A percentile compares a stretch with the other conserved stretches of the same genome.
Conservation (phyloP, 1,140 invertebrate genomes). For the Hylaeus anthracinus region DNA sequence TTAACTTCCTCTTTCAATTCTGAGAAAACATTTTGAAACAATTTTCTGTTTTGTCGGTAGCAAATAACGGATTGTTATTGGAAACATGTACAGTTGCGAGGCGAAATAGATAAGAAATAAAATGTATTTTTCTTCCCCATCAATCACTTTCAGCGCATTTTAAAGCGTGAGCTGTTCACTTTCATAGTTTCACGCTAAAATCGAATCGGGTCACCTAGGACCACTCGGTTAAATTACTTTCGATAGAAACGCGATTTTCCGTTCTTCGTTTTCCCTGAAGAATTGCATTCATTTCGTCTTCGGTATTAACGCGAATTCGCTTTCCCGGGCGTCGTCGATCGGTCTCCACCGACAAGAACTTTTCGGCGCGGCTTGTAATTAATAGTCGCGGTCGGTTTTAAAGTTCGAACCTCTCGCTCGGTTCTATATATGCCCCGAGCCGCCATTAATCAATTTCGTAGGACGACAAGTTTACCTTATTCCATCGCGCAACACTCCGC, state of each 20-base stretch:
- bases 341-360: neutral
- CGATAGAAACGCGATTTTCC: neutral
- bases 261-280: neutral
- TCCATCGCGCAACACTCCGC: slow-evolving; percentile 12
- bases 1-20: neutral
- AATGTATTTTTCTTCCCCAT: too few relatives aligned
- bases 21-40: too few relatives aligned
- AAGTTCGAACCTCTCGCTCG: slow-evolving; percentile 15
- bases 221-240: too few relatives aligned
- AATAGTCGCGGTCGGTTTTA: slow-evolving; percentile 34
- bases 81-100: too few relatives aligned
- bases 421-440: neutral
- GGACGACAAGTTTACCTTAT: slow-evolving; percentile 43
- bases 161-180: too few relatives aligned
- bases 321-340: neutral
- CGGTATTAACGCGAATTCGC: neutral
- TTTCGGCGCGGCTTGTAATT: slow-evolving; percentile 23
- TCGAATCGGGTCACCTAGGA: too few relatives aligned
- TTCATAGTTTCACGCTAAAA: too few relatives aligned
- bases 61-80: too few relatives aligned
- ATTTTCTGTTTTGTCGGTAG: too few relatives aligned
- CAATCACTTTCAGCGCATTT: too few relatives aligned
- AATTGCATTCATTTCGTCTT: neutral
- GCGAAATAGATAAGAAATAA: too few relatives aligned
- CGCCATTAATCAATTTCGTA: slow-evolving; percentile 39